Evolutionary conservation across 1,140 invertebrate genomes (phyloP), one percentile per base, ranked within the genome.

Genomic region (Sycophaga agraensis): DNA sequence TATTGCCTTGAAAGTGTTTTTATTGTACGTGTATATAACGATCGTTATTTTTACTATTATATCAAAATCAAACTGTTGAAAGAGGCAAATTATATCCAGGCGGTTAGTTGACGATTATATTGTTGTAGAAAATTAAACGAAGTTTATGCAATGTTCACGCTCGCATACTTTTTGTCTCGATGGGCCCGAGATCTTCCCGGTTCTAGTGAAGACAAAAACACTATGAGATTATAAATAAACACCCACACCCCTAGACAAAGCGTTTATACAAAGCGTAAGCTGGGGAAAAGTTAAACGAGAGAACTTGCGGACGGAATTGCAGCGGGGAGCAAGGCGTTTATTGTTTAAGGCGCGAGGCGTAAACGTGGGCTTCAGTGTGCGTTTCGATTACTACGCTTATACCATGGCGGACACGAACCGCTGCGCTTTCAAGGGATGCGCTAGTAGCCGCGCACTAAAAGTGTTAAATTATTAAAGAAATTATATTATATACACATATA

Each of bases 301-400:
- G n/a, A n/a, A n/a, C n/a, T n/a, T n/a, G n/a, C n/a, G n/a, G n/a
- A n/a, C n/a, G n/a, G n/a, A n/a, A n/a, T n/a, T n/a, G n/a, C n/a
- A n/a, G n/a, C n/a, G n/a, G n/a, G n/a, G n/a, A n/a, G n/a, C n/a
- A 4, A 22, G 4, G 17, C 17, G 22, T 21, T 21, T 22, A 14
- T 31, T 21, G 28, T 50, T 50, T 50, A 37, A 37, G 17, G 12
- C n/a, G n/a, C n/a, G n/a, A n/a, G n/a, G n/a, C n/a, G n/a, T n/a
- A n/a, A n/a, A n/a, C n/a, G n/a, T n/a, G n/a, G n/a, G n/a, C n/a
- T n/a, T n/a, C n/a, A n/a, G n/a, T n/a, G n/a, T n/a, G n/a, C n/a
- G n/a, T n/a, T 53, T 42, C 53, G 26, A 46, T 60, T 53, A 60
- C 37, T 60, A 46, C 21, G 31, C 49, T 53, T 60, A 60, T 11